Percentiles rank a stretch among this genome's conserved stretches.
phyloP scores from a whole-genome alignment of 2,888 invertebrate genomes.

The Halictus ligatus region DNA sequence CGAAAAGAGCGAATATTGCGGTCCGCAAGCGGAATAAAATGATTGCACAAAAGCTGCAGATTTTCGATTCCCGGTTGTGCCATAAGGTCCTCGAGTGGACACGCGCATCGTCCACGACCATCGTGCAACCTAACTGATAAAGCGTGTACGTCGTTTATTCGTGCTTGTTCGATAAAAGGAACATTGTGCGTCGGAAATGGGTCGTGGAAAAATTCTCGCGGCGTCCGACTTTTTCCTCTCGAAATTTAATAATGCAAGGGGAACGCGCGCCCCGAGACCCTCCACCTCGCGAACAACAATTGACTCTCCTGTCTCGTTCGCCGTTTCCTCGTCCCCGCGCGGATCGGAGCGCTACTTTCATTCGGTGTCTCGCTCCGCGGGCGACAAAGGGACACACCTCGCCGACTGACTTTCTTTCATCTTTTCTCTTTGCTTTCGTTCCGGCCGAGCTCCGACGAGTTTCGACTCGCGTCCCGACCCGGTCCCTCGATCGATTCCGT shows the following conservation, averaged over 20 bases:
- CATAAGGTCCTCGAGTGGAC: too few relatives aligned
- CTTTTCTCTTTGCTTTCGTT: background rate
- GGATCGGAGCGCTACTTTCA: background rate
- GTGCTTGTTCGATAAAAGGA: too few relatives aligned
- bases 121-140: too few relatives aligned
- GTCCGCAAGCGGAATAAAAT: too few relatives aligned
- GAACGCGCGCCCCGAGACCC: background rate
- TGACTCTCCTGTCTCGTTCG: background rate
- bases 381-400: constrained; percentile 11
- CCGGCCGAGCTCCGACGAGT: background rate
- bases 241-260: background rate
- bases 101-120: too few relatives aligned
- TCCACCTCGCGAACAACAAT: background rate
- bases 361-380: background rate
- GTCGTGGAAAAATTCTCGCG: too few relatives aligned
- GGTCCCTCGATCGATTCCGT: constrained; percentile 1
- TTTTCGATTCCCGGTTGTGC: too few relatives aligned
- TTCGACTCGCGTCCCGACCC: background rate
- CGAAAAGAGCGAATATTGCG: too few relatives aligned
- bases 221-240: too few relatives aligned
- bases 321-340: background rate
- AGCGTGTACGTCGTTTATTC: too few relatives aligned
- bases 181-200: too few relatives aligned
- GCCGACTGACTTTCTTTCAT: background rate
- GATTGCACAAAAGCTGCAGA: too few relatives aligned